Evolutionary conservation across 2,888 invertebrate species (phyloP).

Genomic region (Heteromurus nitidus): DNA sequence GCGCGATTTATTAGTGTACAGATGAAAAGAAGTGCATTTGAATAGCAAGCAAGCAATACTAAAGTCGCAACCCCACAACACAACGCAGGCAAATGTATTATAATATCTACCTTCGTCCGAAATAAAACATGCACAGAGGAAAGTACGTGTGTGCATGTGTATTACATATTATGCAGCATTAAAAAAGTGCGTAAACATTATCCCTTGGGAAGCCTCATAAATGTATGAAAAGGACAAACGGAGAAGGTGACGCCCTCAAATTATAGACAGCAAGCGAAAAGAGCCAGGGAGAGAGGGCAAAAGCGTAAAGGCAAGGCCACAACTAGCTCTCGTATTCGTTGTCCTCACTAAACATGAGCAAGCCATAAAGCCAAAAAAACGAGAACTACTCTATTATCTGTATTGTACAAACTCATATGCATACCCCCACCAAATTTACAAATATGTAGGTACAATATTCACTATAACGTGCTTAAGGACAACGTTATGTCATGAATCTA

Average conservation of each 20-base stretch:
- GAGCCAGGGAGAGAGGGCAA: constrained; percentile 31
- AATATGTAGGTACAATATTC: neutral
- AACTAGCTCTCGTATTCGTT: neutral
- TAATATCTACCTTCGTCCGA: too few relatives aligned
- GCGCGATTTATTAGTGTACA: too few relatives aligned
- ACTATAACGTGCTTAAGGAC: too few relatives aligned
- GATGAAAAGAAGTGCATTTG: too few relatives aligned
- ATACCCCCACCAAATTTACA: neutral
- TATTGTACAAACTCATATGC: neutral
- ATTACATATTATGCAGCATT: neutral
- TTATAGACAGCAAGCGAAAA: constrained; percentile 70
- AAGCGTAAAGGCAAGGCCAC: constrained; percentile 38
- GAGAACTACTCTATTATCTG: constrained; percentile 6
- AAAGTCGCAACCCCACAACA: neutral
- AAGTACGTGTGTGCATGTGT: neutral
- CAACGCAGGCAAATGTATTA: neutral
- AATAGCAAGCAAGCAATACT: neutral
- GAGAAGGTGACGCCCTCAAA: constrained; percentile 74
- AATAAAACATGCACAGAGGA: too few relatives aligned
- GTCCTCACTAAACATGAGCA: neutral
- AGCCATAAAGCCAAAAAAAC: constrained; percentile 19
- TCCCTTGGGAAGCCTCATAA: constrained; percentile 67
- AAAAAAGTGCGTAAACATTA: constrained; percentile 53
- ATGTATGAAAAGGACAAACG: constrained; percentile 74
- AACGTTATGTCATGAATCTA: too few relatives aligned